These are phyloP conservation scores for Hoplias malabaricus DNA, from an alignment of 2,113 vertebrate species.

Conservation along the genomic window DNA sequence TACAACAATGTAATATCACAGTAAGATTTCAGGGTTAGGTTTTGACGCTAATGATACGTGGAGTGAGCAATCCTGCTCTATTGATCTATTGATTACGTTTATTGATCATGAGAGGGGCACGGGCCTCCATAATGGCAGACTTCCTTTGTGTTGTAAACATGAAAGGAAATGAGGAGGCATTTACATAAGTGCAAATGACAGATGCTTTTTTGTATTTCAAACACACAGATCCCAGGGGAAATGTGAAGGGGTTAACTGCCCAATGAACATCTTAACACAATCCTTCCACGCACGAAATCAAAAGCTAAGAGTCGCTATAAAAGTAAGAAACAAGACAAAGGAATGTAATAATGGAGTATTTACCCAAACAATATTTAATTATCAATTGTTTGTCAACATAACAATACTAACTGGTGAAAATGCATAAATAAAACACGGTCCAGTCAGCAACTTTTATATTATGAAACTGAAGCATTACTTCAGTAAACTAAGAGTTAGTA, in stretches of 20 bases:
- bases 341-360: no score
- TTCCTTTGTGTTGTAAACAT: constrained; percentile 35
- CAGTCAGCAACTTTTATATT: no score
- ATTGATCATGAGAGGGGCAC: constrained; percentile 8
- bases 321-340: no score
- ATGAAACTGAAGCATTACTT: no score
- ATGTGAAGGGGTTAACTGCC: background rate
- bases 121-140: background rate
- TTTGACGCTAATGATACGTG: background rate
- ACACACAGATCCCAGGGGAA: constrained; percentile 4
- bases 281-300: background rate
- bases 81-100: constrained; percentile 21
- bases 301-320: no score
- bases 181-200: constrained; percentile 8
- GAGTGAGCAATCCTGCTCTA: background rate
- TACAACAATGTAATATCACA: background rate
- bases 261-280: background rate
- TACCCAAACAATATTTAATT: no score
- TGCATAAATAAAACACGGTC: no score
- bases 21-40: background rate
- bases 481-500: no score
- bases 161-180: constrained; percentile 31
- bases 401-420: no score
- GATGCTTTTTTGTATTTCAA: constrained; percentile 15
- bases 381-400: no score